Conservation (phyloP, 2,113 vertebrate genomes). For the Cettia cetti region DNA sequence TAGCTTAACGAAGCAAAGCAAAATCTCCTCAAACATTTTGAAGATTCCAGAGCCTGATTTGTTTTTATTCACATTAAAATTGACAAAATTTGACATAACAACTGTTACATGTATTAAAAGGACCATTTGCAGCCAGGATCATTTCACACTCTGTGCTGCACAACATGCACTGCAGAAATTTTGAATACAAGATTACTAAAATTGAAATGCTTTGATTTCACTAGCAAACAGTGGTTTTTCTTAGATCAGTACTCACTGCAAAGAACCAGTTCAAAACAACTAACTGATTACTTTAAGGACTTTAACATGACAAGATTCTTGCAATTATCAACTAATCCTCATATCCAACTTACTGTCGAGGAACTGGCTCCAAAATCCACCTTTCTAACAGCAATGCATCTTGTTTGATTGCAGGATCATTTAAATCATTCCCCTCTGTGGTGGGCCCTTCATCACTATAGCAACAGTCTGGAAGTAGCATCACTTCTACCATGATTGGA, state of each 20-base stretch:
- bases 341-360: conserved; percentile 86
- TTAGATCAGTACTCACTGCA: not conserved
- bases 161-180: not conserved
- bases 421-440: conserved; percentile 85
- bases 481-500: conserved; percentile 99
- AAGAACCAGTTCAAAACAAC: not conserved
- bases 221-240: not conserved
- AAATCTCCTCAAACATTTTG: not conserved
- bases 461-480: conserved; percentile 98
- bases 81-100: not conserved
- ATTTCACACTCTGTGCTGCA: not conserved
- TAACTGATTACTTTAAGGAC: not conserved
- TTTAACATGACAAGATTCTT: not conserved
- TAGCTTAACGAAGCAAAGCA: not conserved
- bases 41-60: not conserved
- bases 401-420: conserved; percentile 95
- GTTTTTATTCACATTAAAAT: not conserved
- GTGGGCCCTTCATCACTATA: conserved; percentile 92
- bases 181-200: not conserved
- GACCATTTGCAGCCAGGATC: not conserved
- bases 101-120: not conserved
- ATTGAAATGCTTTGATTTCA: not conserved
- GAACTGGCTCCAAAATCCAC: conserved; percentile 94
- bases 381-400: conserved; percentile 93
- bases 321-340: not conserved